These are phyloP conservation scores for Ctenomys sociabilis DNA, from an alignment of 2,113 vertebrate species.

Conservation along the genomic window DNA sequence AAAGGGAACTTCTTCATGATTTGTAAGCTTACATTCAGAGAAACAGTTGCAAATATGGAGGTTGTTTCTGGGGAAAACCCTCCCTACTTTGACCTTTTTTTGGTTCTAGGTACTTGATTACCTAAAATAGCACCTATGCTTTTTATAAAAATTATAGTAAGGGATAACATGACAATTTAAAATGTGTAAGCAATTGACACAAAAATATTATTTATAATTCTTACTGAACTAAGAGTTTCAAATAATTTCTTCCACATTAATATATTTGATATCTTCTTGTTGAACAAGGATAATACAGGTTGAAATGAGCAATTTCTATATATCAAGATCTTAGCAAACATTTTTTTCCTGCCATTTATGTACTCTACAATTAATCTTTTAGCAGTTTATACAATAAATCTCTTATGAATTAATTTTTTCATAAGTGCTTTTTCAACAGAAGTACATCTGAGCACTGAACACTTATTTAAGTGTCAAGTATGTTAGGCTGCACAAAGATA, in stretches of 20 bases:
- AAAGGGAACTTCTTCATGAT: constrained; percentile 36
- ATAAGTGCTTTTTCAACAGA: constrained; percentile 35
- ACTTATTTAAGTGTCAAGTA: background rate
- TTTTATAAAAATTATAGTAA: constrained; percentile 36
- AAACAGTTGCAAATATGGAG: background rate
- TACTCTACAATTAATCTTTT: background rate
- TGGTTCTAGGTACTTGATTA: background rate
- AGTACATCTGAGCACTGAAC: constrained; percentile 23
- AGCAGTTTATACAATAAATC: background rate
- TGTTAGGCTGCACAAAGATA: background rate
- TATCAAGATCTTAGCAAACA: background rate
- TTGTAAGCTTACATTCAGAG: constrained; percentile 47
- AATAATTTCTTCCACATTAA: background rate
- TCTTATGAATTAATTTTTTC: constrained; percentile 3
- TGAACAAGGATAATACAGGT: background rate
- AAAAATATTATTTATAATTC: background rate
- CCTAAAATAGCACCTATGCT: background rate
- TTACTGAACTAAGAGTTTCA: constrained; percentile 38
- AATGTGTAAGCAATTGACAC: background rate
- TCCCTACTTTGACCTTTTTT: background rate
- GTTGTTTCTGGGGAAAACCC: background rate
- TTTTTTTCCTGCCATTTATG: background rate
- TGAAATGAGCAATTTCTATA: constrained; percentile 19
- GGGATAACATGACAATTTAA: constrained; percentile 2
- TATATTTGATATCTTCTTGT: constrained; percentile 43